A percentile compares a stretch with the other conserved stretches of the same genome.
Evolutionary conservation across 2,888 invertebrate species (phyloP).

Genomic region (Timema podura): DNA sequence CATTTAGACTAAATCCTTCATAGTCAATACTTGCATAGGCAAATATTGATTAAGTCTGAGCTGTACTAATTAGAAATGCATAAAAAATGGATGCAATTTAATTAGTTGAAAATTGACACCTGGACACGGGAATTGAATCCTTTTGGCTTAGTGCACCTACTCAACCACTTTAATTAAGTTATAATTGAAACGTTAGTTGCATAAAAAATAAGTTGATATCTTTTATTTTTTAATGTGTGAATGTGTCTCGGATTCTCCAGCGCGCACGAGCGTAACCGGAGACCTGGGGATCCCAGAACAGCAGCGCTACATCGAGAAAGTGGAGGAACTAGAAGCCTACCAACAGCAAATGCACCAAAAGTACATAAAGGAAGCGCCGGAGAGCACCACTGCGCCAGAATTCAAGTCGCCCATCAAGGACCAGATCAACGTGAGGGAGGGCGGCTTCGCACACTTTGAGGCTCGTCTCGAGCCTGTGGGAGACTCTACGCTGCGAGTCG

Average conservation of each 20-base stretch:
- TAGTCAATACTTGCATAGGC: too few species aligned
- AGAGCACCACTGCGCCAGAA: conserved; percentile 74
- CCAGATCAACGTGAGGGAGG: conserved; percentile 81
- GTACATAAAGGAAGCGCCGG: conserved; percentile 74
- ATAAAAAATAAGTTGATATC: conserved; percentile 13
- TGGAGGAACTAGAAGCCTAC: conserved; percentile 86
- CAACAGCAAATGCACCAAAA: conserved; percentile 72
- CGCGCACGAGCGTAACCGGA: conserved; percentile 77
- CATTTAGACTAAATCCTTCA: too few species aligned
- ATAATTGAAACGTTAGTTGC: background rate
- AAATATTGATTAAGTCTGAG: too few species aligned
- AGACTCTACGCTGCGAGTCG: conserved; percentile 82
- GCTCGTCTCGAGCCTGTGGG: conserved; percentile 90
- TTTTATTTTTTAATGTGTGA: conserved; percentile 2
- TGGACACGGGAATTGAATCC: too few species aligned
- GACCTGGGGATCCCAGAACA: conserved; percentile 89
- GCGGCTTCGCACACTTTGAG: conserved; percentile 93
- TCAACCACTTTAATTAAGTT: too few species aligned
- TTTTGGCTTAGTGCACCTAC: too few species aligned
- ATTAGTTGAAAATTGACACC: too few species aligned
- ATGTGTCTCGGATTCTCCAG: conserved; percentile 36
- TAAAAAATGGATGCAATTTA: too few species aligned
- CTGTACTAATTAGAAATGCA: too few species aligned
- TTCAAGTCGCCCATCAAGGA: conserved; percentile 88
- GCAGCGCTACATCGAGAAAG: conserved; percentile 85